Conservation (phyloP, 2,113 vertebrate species). For the Indri indri region DNA sequence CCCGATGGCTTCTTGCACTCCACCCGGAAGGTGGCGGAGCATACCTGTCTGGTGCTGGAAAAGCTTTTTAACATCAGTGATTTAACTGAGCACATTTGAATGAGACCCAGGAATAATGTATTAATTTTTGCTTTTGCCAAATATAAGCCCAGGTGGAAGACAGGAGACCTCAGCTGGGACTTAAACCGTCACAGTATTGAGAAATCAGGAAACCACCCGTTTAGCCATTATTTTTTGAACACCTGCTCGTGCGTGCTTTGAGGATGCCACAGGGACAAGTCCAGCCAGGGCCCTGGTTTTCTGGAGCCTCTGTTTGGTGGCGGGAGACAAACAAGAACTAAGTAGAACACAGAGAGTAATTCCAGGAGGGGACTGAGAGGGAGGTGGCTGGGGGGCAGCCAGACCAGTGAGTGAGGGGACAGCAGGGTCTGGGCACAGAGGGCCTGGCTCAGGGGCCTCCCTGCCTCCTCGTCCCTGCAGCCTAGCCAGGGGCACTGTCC, state of each 20-base stretch:
- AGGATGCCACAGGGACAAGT: background rate
- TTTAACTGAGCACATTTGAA: constrained; percentile 58
- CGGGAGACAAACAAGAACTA: background rate
- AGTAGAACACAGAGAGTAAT: background rate
- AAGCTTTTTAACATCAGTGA: constrained; percentile 53
- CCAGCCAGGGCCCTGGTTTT: background rate
- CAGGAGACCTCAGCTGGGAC: background rate
- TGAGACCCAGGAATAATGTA: constrained; percentile 49
- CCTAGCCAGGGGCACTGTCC: background rate
- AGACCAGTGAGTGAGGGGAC: background rate
- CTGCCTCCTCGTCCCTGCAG: fast-evolving
- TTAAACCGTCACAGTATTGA: background rate
- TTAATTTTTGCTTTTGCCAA: constrained; percentile 54
- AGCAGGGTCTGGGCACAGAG: background rate
- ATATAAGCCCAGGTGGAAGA: constrained; percentile 51
- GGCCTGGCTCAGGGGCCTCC: background rate
- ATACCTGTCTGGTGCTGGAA: constrained; percentile 62
- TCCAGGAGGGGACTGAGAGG: background rate
- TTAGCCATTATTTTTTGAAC: background rate
- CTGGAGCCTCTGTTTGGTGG: background rate
- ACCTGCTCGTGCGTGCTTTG: background rate
- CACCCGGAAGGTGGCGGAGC: constrained; percentile 1
- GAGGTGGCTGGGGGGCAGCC: background rate
- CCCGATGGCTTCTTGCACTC: constrained; percentile 25
- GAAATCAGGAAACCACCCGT: background rate